Base-by-base conservation (phyloP, 2,888 invertebrate species). In the Volucella inflata region DNA sequence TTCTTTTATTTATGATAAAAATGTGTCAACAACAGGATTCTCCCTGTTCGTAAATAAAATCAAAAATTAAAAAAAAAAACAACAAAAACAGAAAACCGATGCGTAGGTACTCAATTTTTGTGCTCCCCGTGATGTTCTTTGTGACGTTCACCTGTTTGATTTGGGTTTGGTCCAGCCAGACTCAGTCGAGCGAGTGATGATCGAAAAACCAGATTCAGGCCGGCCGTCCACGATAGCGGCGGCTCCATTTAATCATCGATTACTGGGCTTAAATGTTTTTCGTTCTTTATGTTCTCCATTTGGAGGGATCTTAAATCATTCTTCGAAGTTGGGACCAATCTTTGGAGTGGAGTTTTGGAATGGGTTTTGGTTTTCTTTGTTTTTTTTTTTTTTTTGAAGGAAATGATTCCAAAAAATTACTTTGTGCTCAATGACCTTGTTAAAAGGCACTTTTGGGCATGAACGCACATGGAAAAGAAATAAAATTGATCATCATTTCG, bases 161-260 rank as follows among this genome's bases (percentile, higher is more conserved):
- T 65, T 60, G 51, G 50, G 50, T 42, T 21, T 50, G 65, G 53
- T n/a, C 46, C 46, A 42, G 14, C 38, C 30, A 6, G 30, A 30
- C 30, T 6, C 30, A 30, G 30, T 30, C 30, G n/a, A 30, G 30
- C 30, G 30, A 30, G 30, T 30, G 30, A 42, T 40, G 53, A 60
- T 72, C 71, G 64, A 55, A 51, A 71, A 82, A 82, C 82, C 71
- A 50, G 81, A 77, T 71, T 77, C 14, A 10, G 30, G 4, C 30
- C 1, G 30, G 21, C 14, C 17, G 21, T 44, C 65, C n/a, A 65
- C 74, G 38, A 50, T 10, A 53, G 48, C 51, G 59, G 71, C 79
- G 79, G 79, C 68, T 83, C 55, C 74, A 83, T 83, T 83, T 79
- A 70, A 83, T 83, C 83, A 83, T 79, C 82, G 82, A 83, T 83